Evolutionary conservation across 1,140 invertebrate species (phyloP), one percentile per base, ranked within the genome.

Genomic region (Trichomalopsis sarcophagae): DNA sequence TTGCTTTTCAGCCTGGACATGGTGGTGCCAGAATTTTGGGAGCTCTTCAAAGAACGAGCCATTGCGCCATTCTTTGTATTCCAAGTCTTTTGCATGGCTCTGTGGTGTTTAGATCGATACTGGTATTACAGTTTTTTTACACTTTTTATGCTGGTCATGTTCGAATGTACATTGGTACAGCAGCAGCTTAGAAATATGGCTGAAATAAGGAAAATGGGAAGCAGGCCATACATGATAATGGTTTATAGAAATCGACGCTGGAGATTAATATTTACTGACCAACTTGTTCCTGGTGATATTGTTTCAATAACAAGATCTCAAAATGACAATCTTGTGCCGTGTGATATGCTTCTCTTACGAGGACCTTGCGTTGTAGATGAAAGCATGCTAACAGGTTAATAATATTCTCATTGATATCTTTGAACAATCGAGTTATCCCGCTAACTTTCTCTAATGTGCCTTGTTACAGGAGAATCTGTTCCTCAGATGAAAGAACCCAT

Each of bases 191-290:
- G 97, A 87, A 99, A 99, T 92, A 99, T 99, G 98, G 96, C 98
- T n/a, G 98, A 99, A 94, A 99, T 99, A 87, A 94, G 99, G n/a
- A 98, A 99, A 94, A 99, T 99, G 99, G 99, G 99, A 23, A 99
- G 99, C 88, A 99, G 99, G 93, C 98, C 98, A 0, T 99, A 99
- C 91, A 95, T 95, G 84, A 97, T 99, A 87, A 96, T 96, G 93
- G 98, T 98, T 0, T 99, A 99, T 90, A 95, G 99, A 88, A 97
- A 98, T 91, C 95, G 97, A 89, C 96, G 97, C 91, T 99, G 99
- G 99, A 94, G 97, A 69, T 95, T 95, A 75, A 95, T 99, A 62
- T 94, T 96, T 84, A 97, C 96, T 86, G 96, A 98, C 93, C 96
- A 99, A 89, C 93, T 99, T 40, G 93, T 99, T 75, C 98, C 99